phyloP scores from a whole-genome alignment of 2,888 invertebrate species.

The Drosophila subsilvestris region DNA sequence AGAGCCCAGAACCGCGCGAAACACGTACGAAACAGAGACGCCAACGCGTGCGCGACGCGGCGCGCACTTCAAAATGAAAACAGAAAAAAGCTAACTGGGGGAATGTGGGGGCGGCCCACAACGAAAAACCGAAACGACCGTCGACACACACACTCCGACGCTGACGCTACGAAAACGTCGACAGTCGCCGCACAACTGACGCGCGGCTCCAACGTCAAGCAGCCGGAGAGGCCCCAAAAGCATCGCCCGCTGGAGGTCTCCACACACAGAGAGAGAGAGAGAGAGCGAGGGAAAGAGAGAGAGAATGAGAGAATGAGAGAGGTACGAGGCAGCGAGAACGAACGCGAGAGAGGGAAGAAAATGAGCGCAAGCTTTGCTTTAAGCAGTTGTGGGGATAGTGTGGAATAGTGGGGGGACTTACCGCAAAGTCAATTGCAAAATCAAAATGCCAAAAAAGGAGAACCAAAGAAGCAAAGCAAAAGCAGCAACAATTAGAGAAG shows the following conservation, averaged over 20 bases:
- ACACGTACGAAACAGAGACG: conserved; percentile 37
- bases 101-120: conserved; percentile 15
- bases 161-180: conserved; percentile 57
- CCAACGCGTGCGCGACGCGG: conserved; percentile 52
- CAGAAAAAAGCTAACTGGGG: not conserved
- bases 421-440: conserved; percentile 45
- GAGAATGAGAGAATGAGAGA: conserved; percentile 7
- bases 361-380: conserved; percentile 10
- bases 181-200: conserved; percentile 74
- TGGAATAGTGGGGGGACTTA: conserved; percentile 42
- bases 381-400: not conserved
- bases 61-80: conserved; percentile 46
- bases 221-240: conserved; percentile 13
- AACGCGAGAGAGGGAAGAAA: conserved; percentile 18
- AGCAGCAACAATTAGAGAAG: not conserved
- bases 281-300: conserved; percentile 5
- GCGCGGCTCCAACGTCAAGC: conserved; percentile 47
- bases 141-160: conserved; percentile 43
- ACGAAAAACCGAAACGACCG: conserved; percentile 10
- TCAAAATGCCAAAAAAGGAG: conserved; percentile 40
- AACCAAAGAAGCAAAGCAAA: not conserved
- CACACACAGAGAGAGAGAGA: not conserved
- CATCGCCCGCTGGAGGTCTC: conserved; percentile 2
- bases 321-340: conserved; percentile 6
- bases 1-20: conserved; percentile 18